A percentile compares a stretch with the other conserved stretches of the same genome.
phyloP scores from a whole-genome alignment of 2,888 invertebrate species.

The Parnassius apollo region DNA sequence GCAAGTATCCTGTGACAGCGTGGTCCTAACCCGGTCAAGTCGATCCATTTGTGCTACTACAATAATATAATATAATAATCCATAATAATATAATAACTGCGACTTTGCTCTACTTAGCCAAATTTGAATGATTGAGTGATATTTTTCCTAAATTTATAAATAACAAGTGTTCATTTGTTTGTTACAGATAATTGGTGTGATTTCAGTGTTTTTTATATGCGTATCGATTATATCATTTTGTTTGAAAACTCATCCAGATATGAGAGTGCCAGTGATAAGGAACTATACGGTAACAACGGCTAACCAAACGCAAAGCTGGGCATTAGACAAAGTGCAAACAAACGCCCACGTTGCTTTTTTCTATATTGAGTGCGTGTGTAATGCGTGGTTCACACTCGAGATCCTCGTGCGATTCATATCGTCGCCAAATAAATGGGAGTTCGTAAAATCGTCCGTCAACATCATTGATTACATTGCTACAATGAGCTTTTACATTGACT shows the following conservation, averaged over 20 bases:
- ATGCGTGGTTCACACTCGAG: constrained; percentile 99
- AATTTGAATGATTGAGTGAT: too few relatives aligned
- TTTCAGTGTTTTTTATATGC: constrained; percentile 99
- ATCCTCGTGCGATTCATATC: constrained; percentile 96
- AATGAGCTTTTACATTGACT: constrained; percentile 98
- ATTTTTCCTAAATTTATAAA: too few relatives aligned
- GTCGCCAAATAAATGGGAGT: constrained; percentile 95
- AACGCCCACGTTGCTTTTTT: constrained; percentile 98
- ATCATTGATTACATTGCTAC: constrained; percentile 99
- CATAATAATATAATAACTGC: too few relatives aligned
- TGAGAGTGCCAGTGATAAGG: constrained; percentile 94
- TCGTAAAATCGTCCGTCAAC: constrained; percentile 97
- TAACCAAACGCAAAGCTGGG: constrained; percentile 88
- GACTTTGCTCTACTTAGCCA: too few relatives aligned
- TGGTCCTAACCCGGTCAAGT: too few relatives aligned
- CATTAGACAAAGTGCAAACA: constrained; percentile 94
- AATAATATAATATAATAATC: too few relatives aligned
- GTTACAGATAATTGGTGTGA: constrained; percentile 96
- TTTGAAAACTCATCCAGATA: constrained; percentile 99
- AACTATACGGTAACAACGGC: constrained; percentile 90
- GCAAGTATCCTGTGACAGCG: too few relatives aligned
- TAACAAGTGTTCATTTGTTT: constrained; percentile 26
- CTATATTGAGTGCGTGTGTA: constrained; percentile 99
- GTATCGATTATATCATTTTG: constrained; percentile 99
- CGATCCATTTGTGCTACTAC: too few relatives aligned